Evolutionary conservation across 2,113 vertebrate species (phyloP).

Genomic region (Hippocampus mohnikei): DNA sequence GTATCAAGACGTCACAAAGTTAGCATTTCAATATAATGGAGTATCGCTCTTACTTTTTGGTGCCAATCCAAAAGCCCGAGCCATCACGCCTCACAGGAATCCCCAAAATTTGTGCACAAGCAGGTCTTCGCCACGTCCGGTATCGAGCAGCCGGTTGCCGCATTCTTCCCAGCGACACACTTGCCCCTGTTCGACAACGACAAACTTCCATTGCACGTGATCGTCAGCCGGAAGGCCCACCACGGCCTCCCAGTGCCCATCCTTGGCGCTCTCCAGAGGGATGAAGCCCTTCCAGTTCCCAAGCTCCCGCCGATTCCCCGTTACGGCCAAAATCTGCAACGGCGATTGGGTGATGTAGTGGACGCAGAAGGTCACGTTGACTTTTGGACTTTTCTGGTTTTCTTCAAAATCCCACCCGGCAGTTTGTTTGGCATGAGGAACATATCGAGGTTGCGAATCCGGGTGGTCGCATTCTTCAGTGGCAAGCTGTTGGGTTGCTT

Average conservation of each 20-base stretch:
- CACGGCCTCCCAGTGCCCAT: slow-evolving; percentile 80
- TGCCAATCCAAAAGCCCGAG: background rate
- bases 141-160: slow-evolving; percentile 78
- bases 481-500: slow-evolving; percentile 12
- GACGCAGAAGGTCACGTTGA: slow-evolving; percentile 79
- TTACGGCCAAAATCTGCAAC: slow-evolving; percentile 77
- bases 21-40: background rate
- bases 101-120: slow-evolving; percentile 83
- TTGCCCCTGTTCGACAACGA: slow-evolving; percentile 82
- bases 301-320: slow-evolving; percentile 80
- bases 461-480: background rate
- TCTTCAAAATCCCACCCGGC: slow-evolving; percentile 26
- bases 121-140: slow-evolving; percentile 72
- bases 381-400: slow-evolving; percentile 59
- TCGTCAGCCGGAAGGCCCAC: slow-evolving; percentile 77
- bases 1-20: background rate
- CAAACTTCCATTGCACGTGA: slow-evolving; percentile 89
- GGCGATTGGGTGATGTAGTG: slow-evolving; percentile 80
- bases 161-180: slow-evolving; percentile 93
- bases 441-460: background rate
- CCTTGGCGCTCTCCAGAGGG: slow-evolving; percentile 71
- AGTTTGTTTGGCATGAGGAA: slow-evolving; percentile 13
- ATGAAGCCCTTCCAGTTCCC: slow-evolving; percentile 82
- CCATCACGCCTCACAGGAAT: slow-evolving; percentile 23
- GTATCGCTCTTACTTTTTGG: background rate